Evolutionary conservation across 2,888 invertebrate species (phyloP).

Genomic region (Agrochola macilenta): DNA sequence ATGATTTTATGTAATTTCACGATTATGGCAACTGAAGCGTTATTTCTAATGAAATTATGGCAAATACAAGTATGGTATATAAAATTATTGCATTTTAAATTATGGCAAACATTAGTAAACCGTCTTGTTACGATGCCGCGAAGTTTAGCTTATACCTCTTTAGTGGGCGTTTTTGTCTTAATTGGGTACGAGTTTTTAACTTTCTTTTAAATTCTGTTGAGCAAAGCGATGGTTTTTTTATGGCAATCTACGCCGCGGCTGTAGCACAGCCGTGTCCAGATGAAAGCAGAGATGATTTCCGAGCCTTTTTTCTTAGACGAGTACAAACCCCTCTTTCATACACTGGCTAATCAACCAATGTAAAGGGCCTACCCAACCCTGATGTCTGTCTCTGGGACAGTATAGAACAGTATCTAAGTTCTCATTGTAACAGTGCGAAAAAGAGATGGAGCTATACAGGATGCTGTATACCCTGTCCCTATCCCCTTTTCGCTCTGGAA

Average conservation of each 20-base stretch:
- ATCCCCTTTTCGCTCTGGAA: background rate
- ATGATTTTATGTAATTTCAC: too few relatives aligned
- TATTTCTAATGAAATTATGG: too few relatives aligned
- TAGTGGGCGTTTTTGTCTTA: too few relatives aligned
- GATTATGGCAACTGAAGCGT: too few relatives aligned
- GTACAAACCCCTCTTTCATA: conserved; percentile 1
- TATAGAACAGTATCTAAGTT: background rate
- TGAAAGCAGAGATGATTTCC: background rate
- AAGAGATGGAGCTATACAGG: background rate
- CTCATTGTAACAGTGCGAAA: background rate
- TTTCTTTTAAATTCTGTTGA: background rate
- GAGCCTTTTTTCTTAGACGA: background rate
- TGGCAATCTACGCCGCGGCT: background rate
- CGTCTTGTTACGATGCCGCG: too few relatives aligned
- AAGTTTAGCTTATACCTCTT: too few relatives aligned
- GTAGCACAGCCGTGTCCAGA: background rate
- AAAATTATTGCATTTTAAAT: too few relatives aligned
- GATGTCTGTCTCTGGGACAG: background rate
- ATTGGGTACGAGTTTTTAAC: too few relatives aligned
- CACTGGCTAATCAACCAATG: background rate
- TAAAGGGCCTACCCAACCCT: background rate
- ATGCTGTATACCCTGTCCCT: background rate
- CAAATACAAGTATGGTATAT: too few relatives aligned
- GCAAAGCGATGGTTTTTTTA: background rate
- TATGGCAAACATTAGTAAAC: too few relatives aligned